A percentile compares a stretch with the other conserved stretches of the same genome.
Evolutionary conservation across 30 jellyfish, hydroid and myxozoan species (phyloP).

Genomic region (Chrysaora quinquecirrha): DNA sequence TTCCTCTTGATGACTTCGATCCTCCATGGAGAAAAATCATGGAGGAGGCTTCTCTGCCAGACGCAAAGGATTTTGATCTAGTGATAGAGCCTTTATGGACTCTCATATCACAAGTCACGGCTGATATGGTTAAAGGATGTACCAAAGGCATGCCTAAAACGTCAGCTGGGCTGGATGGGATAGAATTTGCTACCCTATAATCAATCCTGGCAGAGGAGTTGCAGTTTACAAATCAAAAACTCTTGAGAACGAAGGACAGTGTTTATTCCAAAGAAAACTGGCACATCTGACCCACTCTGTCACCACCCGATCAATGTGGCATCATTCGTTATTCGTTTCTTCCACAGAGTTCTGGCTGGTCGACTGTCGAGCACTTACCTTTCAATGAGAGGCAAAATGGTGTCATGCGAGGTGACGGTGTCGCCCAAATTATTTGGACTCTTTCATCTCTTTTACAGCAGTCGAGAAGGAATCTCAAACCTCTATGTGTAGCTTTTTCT

Average conservation of each 20-base stretch:
- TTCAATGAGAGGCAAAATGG: slow-evolving; percentile 19
- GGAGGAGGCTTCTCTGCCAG: slow-evolving; percentile 20
- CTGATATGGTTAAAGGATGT: background rate
- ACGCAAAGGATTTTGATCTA: background rate
- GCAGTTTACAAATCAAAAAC: background rate
- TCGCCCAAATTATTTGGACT: slow-evolving; percentile 16
- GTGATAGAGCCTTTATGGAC: background rate
- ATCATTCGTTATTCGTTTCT: background rate
- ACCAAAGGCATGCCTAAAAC: background rate
- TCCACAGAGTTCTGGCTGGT: slow-evolving; percentile 3
- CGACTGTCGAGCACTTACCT: background rate
- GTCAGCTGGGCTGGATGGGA: slow-evolving; percentile 19
- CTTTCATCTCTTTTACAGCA: background rate
- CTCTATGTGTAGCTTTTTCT: background rate
- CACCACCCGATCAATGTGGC: slow-evolving; percentile 27
- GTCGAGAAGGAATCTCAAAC: background rate
- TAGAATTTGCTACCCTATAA: background rate
- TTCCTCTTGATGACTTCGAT: too few species aligned
- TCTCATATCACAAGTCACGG: slow-evolving; percentile 6
- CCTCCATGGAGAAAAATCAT: background rate
- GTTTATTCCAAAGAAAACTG: background rate
- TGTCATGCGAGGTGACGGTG: slow-evolving; percentile 19
- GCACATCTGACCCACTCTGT: background rate
- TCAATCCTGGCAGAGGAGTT: background rate
- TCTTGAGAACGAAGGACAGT: slow-evolving; percentile 2